These are phyloP conservation scores for Lapara coniferarum DNA, from an alignment of 2,888 invertebrate species.

Conservation along the genomic window DNA sequence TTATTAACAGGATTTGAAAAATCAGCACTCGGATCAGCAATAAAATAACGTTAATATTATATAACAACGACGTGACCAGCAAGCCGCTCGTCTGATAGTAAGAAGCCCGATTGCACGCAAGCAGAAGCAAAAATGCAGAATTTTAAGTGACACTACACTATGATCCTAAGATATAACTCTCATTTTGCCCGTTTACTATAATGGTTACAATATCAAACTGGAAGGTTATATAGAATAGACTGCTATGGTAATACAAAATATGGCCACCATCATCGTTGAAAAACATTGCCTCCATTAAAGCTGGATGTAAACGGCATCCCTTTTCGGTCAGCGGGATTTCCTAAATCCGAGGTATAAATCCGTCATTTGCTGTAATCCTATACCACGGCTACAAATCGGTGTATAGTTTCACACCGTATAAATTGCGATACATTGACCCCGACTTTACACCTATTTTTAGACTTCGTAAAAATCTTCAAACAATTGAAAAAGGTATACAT, in stretches of 20 bases:
- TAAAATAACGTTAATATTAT: background rate
- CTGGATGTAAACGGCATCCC: conserved; percentile 58
- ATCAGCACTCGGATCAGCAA: background rate
- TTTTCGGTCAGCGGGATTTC: conserved; percentile 66
- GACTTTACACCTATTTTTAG: conserved; percentile 16
- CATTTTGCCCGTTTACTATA: background rate
- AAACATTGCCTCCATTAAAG: conserved; percentile 64
- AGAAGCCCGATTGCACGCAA: too few species aligned
- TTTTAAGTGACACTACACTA: too few species aligned
- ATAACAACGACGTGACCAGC: background rate
- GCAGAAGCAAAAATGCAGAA: too few species aligned
- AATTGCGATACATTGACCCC: conserved; percentile 60
- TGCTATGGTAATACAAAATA: conserved; percentile 44
- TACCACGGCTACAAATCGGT: conserved; percentile 61
- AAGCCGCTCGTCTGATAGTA: too few species aligned
- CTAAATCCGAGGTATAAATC: conserved; percentile 74
- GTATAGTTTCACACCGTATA: conserved; percentile 63
- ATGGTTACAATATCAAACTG: too few species aligned
- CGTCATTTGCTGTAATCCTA: conserved; percentile 73
- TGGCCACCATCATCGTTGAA: conserved; percentile 48
- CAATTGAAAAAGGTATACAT: conserved; percentile 35
- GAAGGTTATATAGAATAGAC: too few species aligned
- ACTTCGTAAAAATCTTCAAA: background rate
- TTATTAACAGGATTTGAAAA: background rate
- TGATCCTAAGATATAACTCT: too few species aligned